These are phyloP conservation scores for Pemphigus obesinymphae DNA, from an alignment of 1,140 invertebrate genomes.

Conservation along the genomic window DNA sequence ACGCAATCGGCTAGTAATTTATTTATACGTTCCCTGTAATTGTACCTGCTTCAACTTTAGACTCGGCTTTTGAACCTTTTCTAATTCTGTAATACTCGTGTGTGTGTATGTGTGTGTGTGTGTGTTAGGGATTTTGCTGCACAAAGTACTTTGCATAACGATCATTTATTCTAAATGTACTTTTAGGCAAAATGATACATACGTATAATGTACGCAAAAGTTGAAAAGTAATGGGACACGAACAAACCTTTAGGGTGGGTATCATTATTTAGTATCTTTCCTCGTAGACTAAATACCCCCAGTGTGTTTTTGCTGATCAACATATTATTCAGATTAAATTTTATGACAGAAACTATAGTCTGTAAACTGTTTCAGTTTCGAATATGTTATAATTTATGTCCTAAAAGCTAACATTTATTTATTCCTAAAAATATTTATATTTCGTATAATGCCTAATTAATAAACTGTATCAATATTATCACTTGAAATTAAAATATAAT, in stretches of 20 bases:
- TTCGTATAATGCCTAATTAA: no score
- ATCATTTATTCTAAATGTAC: not conserved
- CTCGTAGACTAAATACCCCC: not conserved
- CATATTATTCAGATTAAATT: not conserved
- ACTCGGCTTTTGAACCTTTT: not conserved
- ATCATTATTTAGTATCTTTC: not conserved
- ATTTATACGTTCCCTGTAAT: no score
- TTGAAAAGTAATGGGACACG: not conserved
- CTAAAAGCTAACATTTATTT: no score
- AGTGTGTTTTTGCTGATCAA: not conserved
- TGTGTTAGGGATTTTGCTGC: not conserved
- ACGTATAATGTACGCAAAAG: not conserved
- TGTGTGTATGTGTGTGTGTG: no score
- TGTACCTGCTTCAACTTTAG: not conserved
- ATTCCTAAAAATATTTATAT: no score
- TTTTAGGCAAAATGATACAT: not conserved
- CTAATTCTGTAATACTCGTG: no score
- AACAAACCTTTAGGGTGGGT: not conserved
- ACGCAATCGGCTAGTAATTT: no score
- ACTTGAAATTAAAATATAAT: no score
- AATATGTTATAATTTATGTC: no score
- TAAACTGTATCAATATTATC: no score
- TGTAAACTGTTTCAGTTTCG: no score
- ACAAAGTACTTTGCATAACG: not conserved
- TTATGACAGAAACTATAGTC: no score